Percentiles rank a stretch among this genome's conserved stretches.
Conservation (phyloP, 2,797 vertebrate species). For the Bradypodion pumilum region DNA sequence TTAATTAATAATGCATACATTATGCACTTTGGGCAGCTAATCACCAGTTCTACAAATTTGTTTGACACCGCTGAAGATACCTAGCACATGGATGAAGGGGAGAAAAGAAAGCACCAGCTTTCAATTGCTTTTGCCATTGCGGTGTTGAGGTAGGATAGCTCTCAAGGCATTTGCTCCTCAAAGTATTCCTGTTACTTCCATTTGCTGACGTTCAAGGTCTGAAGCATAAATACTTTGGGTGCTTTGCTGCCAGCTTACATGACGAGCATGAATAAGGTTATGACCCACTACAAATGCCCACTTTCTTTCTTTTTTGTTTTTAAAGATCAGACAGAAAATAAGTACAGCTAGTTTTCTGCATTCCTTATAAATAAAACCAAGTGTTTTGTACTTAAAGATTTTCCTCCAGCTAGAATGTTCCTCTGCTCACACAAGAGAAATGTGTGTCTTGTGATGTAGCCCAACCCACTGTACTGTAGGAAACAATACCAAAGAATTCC, state of each 20-base stretch:
- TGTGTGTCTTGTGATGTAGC: neutral
- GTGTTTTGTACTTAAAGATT: neutral
- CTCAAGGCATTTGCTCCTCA: constrained; percentile 71
- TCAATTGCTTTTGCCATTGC: constrained; percentile 62
- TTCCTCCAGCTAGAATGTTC: neutral
- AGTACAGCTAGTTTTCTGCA: neutral
- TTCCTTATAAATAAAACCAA: neutral
- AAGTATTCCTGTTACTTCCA: neutral
- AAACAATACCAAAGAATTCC: neutral
- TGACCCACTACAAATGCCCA: neutral
- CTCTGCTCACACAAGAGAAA: neutral
- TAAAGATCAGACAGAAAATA: neutral
- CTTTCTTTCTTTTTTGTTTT: neutral
- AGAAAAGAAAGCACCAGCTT: constrained; percentile 65
- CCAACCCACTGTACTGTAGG: neutral
- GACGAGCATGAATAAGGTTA: neutral
- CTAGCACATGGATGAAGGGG: constrained; percentile 68
- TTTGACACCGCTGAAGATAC: constrained; percentile 77
- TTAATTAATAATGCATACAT: constrained; percentile 97
- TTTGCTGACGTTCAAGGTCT: neutral
- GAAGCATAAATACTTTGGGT: neutral
- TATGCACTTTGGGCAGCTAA: constrained; percentile 84
- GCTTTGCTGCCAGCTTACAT: neutral
- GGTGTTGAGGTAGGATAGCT: constrained; percentile 46
- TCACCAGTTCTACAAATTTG: constrained; percentile 79